phyloP scores from a whole-genome alignment of 2,797 vertebrate species.

The Danio albolineatus region DNA sequence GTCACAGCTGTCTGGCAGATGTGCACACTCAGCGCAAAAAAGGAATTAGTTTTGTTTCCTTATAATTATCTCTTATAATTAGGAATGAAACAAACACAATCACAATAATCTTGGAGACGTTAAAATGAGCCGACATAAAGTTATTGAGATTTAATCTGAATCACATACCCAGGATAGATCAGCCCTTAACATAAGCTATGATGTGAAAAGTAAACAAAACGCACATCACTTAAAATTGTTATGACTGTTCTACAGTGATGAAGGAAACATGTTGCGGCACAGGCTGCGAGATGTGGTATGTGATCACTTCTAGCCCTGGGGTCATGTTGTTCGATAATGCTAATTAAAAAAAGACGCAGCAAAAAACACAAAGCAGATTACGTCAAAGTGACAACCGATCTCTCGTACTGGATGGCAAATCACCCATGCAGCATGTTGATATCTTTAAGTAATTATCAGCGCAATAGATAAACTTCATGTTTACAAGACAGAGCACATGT shows the following conservation, averaged over 20 bases:
- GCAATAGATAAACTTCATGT: not conserved
- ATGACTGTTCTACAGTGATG: slow-evolving; percentile 52
- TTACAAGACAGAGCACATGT: slow-evolving; percentile 8
- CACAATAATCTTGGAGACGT: not conserved
- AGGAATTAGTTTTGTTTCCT: slow-evolving; percentile 16
- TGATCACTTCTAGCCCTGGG: slow-evolving; percentile 3
- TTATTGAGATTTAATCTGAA: slow-evolving; percentile 6
- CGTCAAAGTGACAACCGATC: not conserved
- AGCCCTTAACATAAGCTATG: not conserved
- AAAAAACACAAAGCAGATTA: not conserved
- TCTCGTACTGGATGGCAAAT: not conserved
- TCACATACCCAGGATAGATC: not conserved
- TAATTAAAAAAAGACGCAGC: not conserved
- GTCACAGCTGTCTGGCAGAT: slow-evolving; percentile 3
- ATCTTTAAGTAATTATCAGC: not conserved
- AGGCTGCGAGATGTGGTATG: slow-evolving; percentile 41
- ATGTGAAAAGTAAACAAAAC: not conserved
- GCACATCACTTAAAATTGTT: slow-evolving; percentile 28
- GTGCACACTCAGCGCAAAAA: slow-evolving; percentile 2
- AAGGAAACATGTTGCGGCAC: slow-evolving; percentile 56
- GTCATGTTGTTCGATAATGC: slow-evolving; percentile 1
- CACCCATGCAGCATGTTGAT: not conserved
- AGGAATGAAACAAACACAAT: slow-evolving; percentile 28
- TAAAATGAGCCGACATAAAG: slow-evolving; percentile 8
- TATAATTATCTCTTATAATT: slow-evolving; percentile 15